phyloP scores from a whole-genome alignment of 2,888 invertebrate species.

The Phragmatobia fuliginosa region DNA sequence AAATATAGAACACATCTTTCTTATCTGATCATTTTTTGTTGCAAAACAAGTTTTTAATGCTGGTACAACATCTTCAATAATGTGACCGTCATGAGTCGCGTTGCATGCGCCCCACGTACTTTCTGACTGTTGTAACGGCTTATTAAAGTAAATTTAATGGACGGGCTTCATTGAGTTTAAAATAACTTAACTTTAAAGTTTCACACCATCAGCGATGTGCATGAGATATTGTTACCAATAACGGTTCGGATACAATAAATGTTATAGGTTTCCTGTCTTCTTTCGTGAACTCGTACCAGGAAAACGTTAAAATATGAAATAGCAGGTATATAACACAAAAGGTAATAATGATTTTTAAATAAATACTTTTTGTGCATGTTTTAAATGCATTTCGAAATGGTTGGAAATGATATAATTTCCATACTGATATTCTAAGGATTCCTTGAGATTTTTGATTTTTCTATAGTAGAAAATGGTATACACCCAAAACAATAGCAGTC shows the following conservation, averaged over 20 bases:
- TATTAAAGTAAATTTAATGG: constrained; percentile 7
- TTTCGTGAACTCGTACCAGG: neutral
- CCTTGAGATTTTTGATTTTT: no score
- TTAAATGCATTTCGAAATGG: no score
- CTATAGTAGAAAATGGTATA: no score
- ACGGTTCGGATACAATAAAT: neutral
- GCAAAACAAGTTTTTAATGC: neutral
- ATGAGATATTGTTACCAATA: neutral
- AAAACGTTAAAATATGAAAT: neutral
- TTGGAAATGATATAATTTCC: no score
- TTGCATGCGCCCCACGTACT: constrained; percentile 10
- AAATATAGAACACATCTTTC: neutral
- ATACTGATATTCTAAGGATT: no score
- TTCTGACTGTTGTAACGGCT: constrained; percentile 20
- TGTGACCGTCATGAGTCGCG: neutral
- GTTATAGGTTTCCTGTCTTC: neutral
- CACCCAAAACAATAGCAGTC: no score
- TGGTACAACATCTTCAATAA: neutral
- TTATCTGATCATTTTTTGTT: neutral
- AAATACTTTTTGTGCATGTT: neutral
- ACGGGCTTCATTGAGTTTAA: constrained; percentile 15
- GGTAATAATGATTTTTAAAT: neutral
- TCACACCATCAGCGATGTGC: neutral
- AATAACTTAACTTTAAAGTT: constrained; percentile 7
- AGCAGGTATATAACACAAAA: neutral